phyloP scores from a whole-genome alignment of 2,797 vertebrate species.

The Amniataba percoides region DNA sequence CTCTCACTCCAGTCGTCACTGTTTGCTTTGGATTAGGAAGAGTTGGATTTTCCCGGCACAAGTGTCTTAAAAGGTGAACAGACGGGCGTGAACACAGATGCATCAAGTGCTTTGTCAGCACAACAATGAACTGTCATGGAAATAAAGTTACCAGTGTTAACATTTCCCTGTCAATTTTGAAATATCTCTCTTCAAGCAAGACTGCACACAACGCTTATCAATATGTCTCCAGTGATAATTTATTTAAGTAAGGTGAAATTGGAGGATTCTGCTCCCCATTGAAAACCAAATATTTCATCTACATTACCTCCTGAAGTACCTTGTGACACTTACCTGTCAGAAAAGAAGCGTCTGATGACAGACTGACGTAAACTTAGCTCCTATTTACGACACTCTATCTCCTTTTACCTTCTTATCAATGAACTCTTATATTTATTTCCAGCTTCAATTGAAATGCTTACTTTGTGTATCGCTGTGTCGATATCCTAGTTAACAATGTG shows the following conservation, averaged over 20 bases:
- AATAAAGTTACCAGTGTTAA: too few species aligned
- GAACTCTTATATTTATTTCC: background rate
- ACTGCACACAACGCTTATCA: background rate
- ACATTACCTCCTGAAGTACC: background rate
- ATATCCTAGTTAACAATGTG: background rate
- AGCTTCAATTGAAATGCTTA: background rate
- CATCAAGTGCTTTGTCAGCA: too few species aligned
- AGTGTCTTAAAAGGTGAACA: too few species aligned
- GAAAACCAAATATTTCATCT: too few species aligned
- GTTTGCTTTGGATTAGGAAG: too few species aligned
- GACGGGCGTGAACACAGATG: background rate
- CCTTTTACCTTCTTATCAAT: background rate
- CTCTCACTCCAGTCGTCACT: too few species aligned
- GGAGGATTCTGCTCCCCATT: too few species aligned
- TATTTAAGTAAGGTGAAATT: too few species aligned
- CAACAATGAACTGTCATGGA: too few species aligned
- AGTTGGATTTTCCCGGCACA: background rate
- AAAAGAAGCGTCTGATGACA: slow-evolving; percentile 1
- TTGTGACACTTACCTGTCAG: background rate
- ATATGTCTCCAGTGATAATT: too few species aligned
- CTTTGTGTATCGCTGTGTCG: background rate
- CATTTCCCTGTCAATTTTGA: too few species aligned
- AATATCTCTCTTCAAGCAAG: background rate
- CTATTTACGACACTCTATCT: background rate
- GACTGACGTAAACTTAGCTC: background rate